These are phyloP conservation scores for Aviceda subcristata DNA, from an alignment of 2,113 vertebrate genomes.

Conservation along the genomic window DNA sequence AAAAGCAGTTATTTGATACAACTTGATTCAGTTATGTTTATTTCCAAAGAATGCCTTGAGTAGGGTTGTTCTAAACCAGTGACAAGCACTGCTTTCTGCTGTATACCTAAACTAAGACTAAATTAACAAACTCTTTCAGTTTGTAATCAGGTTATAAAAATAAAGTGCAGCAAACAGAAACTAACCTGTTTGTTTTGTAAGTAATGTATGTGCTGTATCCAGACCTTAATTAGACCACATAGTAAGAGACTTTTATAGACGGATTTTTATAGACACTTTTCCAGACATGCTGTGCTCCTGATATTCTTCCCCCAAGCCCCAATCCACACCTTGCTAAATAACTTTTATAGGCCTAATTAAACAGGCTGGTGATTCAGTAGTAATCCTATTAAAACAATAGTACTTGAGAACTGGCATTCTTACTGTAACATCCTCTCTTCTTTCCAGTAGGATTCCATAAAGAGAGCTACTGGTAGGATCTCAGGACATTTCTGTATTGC, in stretches of 20 bases:
- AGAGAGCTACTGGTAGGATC: background rate
- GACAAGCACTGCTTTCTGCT: constrained; percentile 19
- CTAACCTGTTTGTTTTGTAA: constrained; percentile 55
- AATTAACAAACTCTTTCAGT: constrained; percentile 53
- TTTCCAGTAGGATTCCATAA: background rate
- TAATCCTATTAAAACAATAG: constrained; percentile 32
- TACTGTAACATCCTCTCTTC: background rate
- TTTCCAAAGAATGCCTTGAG: constrained; percentile 15
- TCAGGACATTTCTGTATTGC: background rate
- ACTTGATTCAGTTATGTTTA: constrained; percentile 28
- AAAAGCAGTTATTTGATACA: constrained; percentile 35
- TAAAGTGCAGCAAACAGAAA: constrained; percentile 55
- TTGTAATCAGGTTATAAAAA: constrained; percentile 71
- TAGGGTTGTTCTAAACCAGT: constrained; percentile 16
- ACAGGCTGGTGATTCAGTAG: constrained; percentile 41
- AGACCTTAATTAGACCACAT: constrained; percentile 63
- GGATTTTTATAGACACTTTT: constrained; percentile 52
- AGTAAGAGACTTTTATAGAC: constrained; percentile 46
- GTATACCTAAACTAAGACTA: constrained; percentile 4
- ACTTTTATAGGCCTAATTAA: constrained; percentile 55
- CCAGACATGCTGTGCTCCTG: constrained; percentile 33
- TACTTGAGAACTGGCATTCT: background rate
- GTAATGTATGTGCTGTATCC: constrained; percentile 25
- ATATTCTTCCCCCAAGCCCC: constrained; percentile 20
- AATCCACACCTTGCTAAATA: constrained; percentile 47